phyloP scores from a whole-genome alignment of 2,113 vertebrate genomes.

The Orthochromis indermauri region DNA sequence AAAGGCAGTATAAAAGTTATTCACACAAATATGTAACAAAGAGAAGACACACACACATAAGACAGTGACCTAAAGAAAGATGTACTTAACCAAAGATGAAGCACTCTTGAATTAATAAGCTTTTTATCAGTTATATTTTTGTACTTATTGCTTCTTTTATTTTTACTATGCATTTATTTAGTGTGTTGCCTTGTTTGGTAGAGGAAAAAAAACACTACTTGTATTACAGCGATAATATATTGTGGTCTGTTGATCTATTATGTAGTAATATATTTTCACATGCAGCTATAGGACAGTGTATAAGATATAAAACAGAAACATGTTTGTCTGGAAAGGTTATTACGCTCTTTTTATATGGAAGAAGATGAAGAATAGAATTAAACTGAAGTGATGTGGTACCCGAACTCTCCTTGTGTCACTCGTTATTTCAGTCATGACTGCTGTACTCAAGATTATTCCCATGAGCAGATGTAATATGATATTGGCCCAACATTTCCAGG shows the following conservation, averaged over 20 bases:
- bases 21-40: not conserved
- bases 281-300: conserved; percentile 65
- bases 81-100: conserved; percentile 66
- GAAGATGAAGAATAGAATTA: conserved; percentile 60
- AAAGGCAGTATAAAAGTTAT: not conserved
- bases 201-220: conserved; percentile 26
- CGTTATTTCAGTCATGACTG: not conserved
- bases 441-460: not conserved
- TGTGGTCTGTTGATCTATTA: conserved; percentile 63
- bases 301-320: conserved; percentile 51
- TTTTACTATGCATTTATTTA: conserved; percentile 50
- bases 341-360: conserved; percentile 67
- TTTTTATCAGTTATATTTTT: conserved; percentile 66
- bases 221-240: conserved; percentile 74
- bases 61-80: conserved; percentile 6
- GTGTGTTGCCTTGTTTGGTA: conserved; percentile 35
- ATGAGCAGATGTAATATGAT: not conserved
- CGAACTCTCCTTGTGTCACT: not conserved
- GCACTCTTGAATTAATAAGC: conserved; percentile 67
- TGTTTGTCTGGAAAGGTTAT: conserved; percentile 54
- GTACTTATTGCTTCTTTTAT: conserved; percentile 60
- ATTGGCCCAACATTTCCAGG: not conserved
- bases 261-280: conserved; percentile 82
- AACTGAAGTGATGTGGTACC: conserved; percentile 62
- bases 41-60: not conserved